Evolutionary conservation across 2,797 vertebrate species (phyloP).

Genomic region (Myotis daubentonii): DNA sequence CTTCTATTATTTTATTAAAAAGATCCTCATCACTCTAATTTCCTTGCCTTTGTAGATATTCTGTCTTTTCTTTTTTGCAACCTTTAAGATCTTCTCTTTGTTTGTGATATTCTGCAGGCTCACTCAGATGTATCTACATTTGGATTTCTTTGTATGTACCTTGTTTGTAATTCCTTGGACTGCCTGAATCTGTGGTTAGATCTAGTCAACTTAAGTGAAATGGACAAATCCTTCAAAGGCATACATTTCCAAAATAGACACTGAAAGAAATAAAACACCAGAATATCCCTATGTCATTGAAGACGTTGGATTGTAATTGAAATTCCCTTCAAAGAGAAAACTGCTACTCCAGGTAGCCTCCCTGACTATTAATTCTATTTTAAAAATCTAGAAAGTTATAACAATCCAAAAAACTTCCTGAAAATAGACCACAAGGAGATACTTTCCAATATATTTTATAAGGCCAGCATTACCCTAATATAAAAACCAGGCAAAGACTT

Average conservation of each 20-base stretch:
- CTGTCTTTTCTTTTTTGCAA: neutral
- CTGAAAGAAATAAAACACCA: neutral
- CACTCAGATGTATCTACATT: neutral
- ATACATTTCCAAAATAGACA: neutral
- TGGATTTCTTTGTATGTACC: neutral
- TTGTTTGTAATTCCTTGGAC: neutral
- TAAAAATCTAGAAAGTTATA: neutral
- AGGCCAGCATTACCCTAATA: neutral
- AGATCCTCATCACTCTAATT: neutral
- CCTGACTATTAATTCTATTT: neutral
- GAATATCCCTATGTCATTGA: neutral
- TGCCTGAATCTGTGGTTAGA: neutral
- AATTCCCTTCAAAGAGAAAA: neutral
- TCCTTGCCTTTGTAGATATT: neutral
- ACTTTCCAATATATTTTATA: neutral
- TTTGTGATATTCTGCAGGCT: neutral
- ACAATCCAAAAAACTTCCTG: neutral
- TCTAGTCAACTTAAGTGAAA: neutral
- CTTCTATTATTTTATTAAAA: neutral
- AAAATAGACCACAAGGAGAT: neutral
- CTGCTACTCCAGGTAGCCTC: neutral
- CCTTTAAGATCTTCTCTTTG: neutral
- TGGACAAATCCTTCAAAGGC: neutral
- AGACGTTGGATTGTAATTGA: neutral
- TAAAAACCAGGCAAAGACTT: neutral